Base-by-base conservation (phyloP, 2,888 invertebrate genomes). In the Habrosyne pyritoides region DNA sequence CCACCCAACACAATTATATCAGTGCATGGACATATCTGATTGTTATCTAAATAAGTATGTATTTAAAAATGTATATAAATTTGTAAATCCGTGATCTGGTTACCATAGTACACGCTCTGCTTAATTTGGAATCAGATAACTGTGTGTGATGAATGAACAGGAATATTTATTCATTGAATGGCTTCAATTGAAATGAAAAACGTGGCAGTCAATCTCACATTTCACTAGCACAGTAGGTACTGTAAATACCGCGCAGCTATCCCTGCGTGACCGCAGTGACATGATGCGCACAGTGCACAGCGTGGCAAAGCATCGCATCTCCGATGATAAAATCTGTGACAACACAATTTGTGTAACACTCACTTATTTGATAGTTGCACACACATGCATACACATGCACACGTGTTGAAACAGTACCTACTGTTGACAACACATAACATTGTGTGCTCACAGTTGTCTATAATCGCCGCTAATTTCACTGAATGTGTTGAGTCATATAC, bases 291-390 rank as follows among this genome's bases (percentile, higher is more conserved):
- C 42, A 18, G 7, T 5, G 42, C n/a, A 33, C n/a, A n/a, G 33
- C 8, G 3, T n/a, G 8, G 4, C 33, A n/a, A n/a, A n/a, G 33
- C 33, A n/a, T 33, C 33, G 2, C n/a, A 33, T 42, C 42, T 18
- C 42, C 18, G 18, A 18, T 42, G 6, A 42, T 42, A 42, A 18
- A 14, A 42, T 42, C 18, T 42, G 7, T 42, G 42, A 18, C 42
- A 42, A 42, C 42, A 42, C 18, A 1, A 42, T 42, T 42, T 42
- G 46, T 42, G 51, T 51, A 52, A 47, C 21, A 42, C 18, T 42
- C 8, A 14, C 33, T 36, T 14, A 42, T 42, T 42, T 7, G 8
- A 36, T 42, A 18, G 8, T 18, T 18, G 7, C 42, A 42, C 18
- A 18, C 8, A 42, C 8, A 24, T 24, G 24, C 24, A 24, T 7